Conservation (phyloP, 2,888 invertebrate species). For the Candidula unifasciata region DNA sequence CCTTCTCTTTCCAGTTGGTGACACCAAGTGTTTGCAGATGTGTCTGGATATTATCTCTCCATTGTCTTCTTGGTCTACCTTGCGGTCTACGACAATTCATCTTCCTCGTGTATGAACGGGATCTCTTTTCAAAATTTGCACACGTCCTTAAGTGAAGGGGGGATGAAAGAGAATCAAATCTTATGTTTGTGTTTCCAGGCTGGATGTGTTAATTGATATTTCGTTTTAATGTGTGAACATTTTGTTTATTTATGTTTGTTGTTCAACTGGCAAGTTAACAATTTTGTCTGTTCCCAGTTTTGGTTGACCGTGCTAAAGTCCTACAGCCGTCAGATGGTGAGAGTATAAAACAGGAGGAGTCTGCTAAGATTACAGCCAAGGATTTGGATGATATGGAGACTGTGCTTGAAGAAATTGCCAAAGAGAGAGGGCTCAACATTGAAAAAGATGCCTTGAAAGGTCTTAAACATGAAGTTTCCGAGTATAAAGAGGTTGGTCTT, state of each 20-base stretch:
- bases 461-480: constrained; percentile 92
- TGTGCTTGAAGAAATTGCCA: constrained; percentile 88
- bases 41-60: too few species aligned
- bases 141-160: too few species aligned
- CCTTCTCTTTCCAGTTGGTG: too few species aligned
- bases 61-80: too few species aligned
- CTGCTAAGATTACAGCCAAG: constrained; percentile 82
- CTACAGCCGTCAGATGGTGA: constrained; percentile 36
- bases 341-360: constrained; percentile 14
- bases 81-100: too few species aligned
- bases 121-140: too few species aligned
- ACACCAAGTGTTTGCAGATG: too few species aligned
- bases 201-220: too few species aligned
- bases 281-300: constrained; percentile 33
- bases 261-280: too few species aligned
- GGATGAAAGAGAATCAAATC: too few species aligned
- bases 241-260: not conserved
- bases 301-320: constrained; percentile 51
- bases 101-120: too few species aligned
- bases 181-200: too few species aligned
- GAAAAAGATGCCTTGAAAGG: constrained; percentile 94
- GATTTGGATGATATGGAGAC: constrained; percentile 92
- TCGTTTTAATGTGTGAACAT: not conserved
- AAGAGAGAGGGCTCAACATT: constrained; percentile 86
- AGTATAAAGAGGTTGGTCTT: constrained; percentile 84